Evolutionary conservation across 2,888 invertebrate genomes (phyloP), one percentile per base, ranked within the genome.

Genomic region (Venustoraphidia nigricollis): DNA sequence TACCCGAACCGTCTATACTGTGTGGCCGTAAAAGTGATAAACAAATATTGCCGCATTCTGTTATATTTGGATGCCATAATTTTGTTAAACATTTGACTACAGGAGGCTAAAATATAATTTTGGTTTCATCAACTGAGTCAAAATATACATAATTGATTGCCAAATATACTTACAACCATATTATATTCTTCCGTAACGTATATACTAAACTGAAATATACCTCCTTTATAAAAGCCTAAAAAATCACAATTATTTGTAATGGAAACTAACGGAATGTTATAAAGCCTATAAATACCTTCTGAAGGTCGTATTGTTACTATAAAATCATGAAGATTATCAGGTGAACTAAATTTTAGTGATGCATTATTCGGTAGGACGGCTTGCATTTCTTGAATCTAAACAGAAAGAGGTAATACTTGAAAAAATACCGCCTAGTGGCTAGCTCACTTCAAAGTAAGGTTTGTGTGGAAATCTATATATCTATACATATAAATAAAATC

Each of bases 21-120:
- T 85, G 93, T 65, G 90, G 87, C 50, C 95, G 71, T 50, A 96
- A 70, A 46, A 96, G 71, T 41, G 93, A 94, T 38, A 96, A 69
- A 65, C 95, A 96, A 27, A 95, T 90, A 59, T 91, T 89, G 11
- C 95, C 95, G 48, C 58, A 60, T 60, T 91, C 88, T 59, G 82
- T 91, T 54, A 96, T 95, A 66, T 96, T 96, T 8, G 95, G 95
- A 70, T 96, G 95, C 92, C 94, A 95, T 43, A 95, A 68, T 62
- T 83, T 79, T n/a, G 95, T 95, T 52, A 79, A 63, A 65, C 95
- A 95, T 66, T 83, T 88, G 5, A 94, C 94, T 69, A 77, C 76
- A 11, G 95, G 95, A 46, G 94, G 95, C 91, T 93, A 66, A 49
- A 77, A 75, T 46, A 50, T 38, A 49, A 44, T 52, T 27, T 27